Evolutionary conservation across 1,140 invertebrate species (phyloP), one percentile per base, ranked within the genome.

Genomic region (Papilio helenus): DNA sequence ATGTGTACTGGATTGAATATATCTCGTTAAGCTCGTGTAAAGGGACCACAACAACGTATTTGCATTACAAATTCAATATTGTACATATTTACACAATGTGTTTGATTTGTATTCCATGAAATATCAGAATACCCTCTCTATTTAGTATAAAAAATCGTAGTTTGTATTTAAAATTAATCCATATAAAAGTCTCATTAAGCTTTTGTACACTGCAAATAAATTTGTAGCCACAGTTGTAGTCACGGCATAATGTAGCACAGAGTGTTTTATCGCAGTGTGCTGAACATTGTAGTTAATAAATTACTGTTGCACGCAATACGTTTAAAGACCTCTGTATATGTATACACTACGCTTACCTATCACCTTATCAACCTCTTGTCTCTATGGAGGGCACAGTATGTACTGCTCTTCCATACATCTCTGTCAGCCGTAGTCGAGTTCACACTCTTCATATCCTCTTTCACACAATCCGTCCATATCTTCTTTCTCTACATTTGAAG

Each of bases 241-340:
- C 20, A 61, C 8, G 55, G 20, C 20, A 14, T 61, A 61, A 61
- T 61, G 58, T 61, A 23, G 29, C 68, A 39, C 68, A 34, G n/a
- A 71, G 68, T 39, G 68, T n/a, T 34, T 71, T 39, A 39, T 34
- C 34, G 68, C 68, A 39, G 68, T 39, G 29, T 68, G 65, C 51
- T 26, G 20, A 18, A 71, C 18, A 34, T 71, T 34, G 26, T 16
- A 39, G 34, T 71, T 39, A 71, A 71, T 71, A 71, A 71, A 71
- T 71, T 71, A 71, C 29, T 34, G 8, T 34, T 68, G 61, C 23
- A 16, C 26, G 3, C 4, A 14, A 29, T 16, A n/a, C n/a, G 12
- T 7, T 34, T 55, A n/a, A 20, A 55, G 14, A n/a, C 3, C 7
- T n/a, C 51, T 55, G 51, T 55, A 55, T 7, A 55, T 39, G 34